A percentile compares a stretch with the other conserved stretches of the same genome.
These are phyloP conservation scores for Formicarius rufipectus DNA, from an alignment of 2,113 vertebrate species.

Conservation along the genomic window DNA sequence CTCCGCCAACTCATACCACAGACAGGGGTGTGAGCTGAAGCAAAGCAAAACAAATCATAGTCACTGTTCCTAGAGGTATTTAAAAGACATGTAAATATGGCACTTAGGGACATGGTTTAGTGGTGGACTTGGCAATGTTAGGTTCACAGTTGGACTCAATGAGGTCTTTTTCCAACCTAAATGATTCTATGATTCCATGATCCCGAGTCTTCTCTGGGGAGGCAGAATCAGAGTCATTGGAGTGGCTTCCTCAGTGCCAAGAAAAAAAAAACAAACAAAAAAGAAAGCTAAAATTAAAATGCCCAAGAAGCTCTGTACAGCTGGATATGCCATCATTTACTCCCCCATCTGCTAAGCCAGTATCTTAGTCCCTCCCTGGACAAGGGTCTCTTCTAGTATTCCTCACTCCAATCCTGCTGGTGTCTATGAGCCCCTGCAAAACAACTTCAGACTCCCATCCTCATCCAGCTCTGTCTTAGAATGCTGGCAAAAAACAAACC, in stretches of 20 bases:
- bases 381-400: not conserved
- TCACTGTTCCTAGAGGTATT: not conserved
- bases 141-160: not conserved
- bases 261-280: not conserved
- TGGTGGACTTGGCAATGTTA: not conserved
- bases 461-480: not conserved
- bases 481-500: not conserved
- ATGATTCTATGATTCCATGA: not conserved
- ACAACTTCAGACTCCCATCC: not conserved
- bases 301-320: not conserved
- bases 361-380: not conserved
- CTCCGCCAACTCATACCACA: not conserved
- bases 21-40: not conserved
- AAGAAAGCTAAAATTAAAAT: slow-evolving; percentile 15
- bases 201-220: not conserved
- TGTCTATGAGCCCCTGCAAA: not conserved
- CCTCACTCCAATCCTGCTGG: not conserved
- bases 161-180: not conserved
- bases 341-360: not conserved
- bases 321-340: not conserved
- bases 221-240: not conserved
- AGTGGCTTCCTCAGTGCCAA: not conserved
- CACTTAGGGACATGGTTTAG: not conserved
- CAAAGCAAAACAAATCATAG: not conserved
- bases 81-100: not conserved